A percentile compares a stretch with the other conserved stretches of the same genome.
These are phyloP conservation scores for Vombatus ursinus DNA, from an alignment of 2,113 vertebrate genomes.

Conservation along the genomic window DNA sequence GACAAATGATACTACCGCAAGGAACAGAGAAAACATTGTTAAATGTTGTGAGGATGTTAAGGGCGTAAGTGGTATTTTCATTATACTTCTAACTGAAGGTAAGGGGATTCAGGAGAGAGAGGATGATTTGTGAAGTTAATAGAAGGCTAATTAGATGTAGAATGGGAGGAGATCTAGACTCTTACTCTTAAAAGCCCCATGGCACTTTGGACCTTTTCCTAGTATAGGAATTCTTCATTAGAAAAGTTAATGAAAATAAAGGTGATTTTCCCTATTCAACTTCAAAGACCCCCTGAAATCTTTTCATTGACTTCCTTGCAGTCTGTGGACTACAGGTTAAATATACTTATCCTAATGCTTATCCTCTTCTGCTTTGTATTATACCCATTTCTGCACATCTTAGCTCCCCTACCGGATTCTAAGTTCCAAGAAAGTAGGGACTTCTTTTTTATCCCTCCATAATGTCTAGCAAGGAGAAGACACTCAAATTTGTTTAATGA, in stretches of 20 bases:
- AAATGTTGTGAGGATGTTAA: neutral
- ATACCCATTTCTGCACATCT: neutral
- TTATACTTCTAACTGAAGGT: too few relatives aligned
- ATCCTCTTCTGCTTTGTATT: neutral
- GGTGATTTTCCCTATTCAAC: neutral
- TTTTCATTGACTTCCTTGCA: neutral
- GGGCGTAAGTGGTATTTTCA: too few relatives aligned
- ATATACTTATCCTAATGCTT: neutral
- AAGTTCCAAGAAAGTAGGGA: neutral
- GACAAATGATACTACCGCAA: neutral
- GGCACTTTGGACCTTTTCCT: neutral
- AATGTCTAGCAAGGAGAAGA: neutral
- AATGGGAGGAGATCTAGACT: neutral
- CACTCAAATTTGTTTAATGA: neutral
- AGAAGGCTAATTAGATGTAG: neutral
- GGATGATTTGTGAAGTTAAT: neutral
- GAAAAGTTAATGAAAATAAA: neutral
- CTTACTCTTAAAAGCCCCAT: neutral
- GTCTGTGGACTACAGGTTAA: neutral
- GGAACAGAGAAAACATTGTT: neutral
- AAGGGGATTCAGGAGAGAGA: neutral
- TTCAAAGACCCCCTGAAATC: neutral
- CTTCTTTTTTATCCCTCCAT: neutral
- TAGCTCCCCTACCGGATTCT: too few relatives aligned
- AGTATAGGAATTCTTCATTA: neutral